phyloP scores from a whole-genome alignment of 1,140 invertebrate genomes.

The Vanessa tameamea region DNA sequence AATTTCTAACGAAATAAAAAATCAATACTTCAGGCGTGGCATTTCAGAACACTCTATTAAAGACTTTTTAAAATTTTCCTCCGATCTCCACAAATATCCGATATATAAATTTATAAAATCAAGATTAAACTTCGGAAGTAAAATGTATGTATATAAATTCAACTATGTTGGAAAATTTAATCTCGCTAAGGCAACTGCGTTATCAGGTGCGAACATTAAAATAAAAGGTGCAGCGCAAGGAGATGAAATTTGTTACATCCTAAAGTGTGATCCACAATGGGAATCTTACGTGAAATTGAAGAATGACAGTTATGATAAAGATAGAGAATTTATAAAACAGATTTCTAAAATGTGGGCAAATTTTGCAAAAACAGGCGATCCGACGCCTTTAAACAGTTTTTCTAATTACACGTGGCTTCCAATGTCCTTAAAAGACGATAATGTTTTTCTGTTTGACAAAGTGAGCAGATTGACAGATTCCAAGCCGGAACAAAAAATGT shows the following conservation, averaged over 20 bases:
- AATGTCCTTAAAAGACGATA: conserved; percentile 50
- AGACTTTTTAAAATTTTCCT: conserved; percentile 54
- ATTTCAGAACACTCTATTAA: conserved; percentile 49
- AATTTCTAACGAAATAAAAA: conserved; percentile 53
- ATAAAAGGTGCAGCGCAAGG: conserved; percentile 65
- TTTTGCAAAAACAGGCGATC: conserved; percentile 75
- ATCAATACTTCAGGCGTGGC: conserved; percentile 54
- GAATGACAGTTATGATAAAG: conserved; percentile 43
- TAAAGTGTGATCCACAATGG: conserved; percentile 66
- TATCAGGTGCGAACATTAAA: conserved; percentile 42
- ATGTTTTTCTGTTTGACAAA: conserved; percentile 55
- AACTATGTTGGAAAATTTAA: conserved; percentile 64
- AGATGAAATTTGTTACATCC: conserved; percentile 70
- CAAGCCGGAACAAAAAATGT: conserved; percentile 52
- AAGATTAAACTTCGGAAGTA: conserved; percentile 28
- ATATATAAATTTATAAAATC: conserved; percentile 61
- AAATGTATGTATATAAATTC: conserved; percentile 68
- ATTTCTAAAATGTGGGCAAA: conserved; percentile 74
- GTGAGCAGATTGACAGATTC: conserved; percentile 45
- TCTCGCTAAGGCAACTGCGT: conserved; percentile 55
- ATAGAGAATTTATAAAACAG: conserved; percentile 61
- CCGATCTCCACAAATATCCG: conserved; percentile 62
- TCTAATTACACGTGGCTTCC: conserved; percentile 54
- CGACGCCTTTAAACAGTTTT: conserved; percentile 48
- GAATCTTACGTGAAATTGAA: conserved; percentile 59